Evolutionary conservation across 2,113 vertebrate species (phyloP).

Genomic region (Rattus norvegicus): GRCr8 NC_086035.1:6977001-6977500

Average conservation of each 20-base stretch:
- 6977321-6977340: background rate
- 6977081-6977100: background rate
- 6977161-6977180: slow-evolving; percentile 14
- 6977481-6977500: background rate
- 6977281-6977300: background rate
- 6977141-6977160: slow-evolving; percentile 30
- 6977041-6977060: background rate
- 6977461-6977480: background rate
- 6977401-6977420: slow-evolving; percentile 29
- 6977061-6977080: slow-evolving; percentile 44
- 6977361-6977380: background rate
- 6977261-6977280: background rate
- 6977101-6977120: slow-evolving; percentile 62
- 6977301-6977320: background rate
- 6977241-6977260: background rate
- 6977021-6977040: background rate
- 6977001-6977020: background rate
- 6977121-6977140: slow-evolving; percentile 62
- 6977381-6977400: slow-evolving; percentile 17
- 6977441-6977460: background rate
- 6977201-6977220: background rate
- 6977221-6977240: background rate
- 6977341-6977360: background rate
- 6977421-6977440: slow-evolving; percentile 32
- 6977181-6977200: background rate